Evolutionary conservation across 2,888 invertebrate species (phyloP).

Genomic region (Epinotia demarniana): DNA sequence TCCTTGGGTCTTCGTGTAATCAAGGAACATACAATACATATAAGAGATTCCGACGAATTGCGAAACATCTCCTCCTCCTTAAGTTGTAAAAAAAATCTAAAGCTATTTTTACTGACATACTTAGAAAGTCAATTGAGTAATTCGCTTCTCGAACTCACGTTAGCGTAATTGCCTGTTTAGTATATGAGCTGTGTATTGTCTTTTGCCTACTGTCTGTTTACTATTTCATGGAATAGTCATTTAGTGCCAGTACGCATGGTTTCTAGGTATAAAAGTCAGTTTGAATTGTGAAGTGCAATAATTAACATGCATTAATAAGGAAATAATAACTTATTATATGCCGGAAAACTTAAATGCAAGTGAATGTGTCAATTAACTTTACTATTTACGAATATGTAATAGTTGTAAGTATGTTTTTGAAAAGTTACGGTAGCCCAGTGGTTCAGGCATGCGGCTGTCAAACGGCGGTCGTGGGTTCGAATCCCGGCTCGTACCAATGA

Average conservation of each 20-base stretch:
- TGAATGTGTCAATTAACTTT: neutral
- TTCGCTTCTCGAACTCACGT: neutral
- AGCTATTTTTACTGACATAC: neutral
- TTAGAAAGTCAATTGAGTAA: neutral
- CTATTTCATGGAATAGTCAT: constrained; percentile 5
- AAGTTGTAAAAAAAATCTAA: neutral
- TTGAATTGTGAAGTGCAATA: neutral
- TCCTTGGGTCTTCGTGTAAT: too few species aligned
- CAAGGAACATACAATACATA: too few species aligned
- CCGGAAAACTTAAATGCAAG: neutral
- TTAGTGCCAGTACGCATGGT: neutral
- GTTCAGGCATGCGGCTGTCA: too few species aligned
- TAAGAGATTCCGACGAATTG: too few species aligned
- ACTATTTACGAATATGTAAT: neutral
- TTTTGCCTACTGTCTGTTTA: neutral
- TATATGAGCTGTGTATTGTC: neutral
- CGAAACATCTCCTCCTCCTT: too few species aligned
- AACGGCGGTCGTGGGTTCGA: too few species aligned
- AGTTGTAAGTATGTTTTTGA: neutral
- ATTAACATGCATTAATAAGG: neutral
- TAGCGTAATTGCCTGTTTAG: neutral
- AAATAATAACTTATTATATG: constrained; percentile 16
- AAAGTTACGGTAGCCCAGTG: too few species aligned
- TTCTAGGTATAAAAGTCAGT: constrained; percentile 14
- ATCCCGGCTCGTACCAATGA: too few species aligned